These are phyloP conservation scores for Odontophorus gujanensis DNA, from an alignment of 2,113 vertebrate species.

Conservation along the genomic window DNA sequence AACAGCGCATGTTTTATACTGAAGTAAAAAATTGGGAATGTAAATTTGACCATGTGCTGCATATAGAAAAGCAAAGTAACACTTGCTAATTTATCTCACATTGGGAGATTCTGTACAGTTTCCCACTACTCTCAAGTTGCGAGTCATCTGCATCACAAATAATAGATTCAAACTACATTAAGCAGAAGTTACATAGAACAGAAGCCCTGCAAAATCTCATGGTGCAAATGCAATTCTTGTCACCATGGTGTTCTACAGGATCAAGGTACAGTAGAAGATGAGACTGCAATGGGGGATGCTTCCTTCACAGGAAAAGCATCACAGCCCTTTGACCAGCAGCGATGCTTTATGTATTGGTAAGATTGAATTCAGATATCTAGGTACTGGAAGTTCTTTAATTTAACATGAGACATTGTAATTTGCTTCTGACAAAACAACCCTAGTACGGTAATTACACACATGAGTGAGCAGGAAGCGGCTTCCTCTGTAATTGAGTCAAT, in stretches of 20 bases:
- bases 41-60: constrained; percentile 39
- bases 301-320: neutral
- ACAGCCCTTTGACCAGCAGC: neutral
- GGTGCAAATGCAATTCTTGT: constrained; percentile 27
- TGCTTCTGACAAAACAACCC: constrained; percentile 44
- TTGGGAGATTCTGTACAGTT: constrained; percentile 42
- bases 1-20: neutral
- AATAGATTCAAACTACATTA: neutral
- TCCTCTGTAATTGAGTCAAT: constrained; percentile 8
- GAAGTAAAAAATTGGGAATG: constrained; percentile 17
- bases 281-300: neutral
- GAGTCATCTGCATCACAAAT: constrained; percentile 27
- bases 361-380: constrained; percentile 55
- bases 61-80: constrained; percentile 25
- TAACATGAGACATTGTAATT: constrained; percentile 44
- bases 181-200: neutral
- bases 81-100: constrained; percentile 61
- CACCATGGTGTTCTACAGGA: neutral
- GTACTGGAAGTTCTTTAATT: constrained; percentile 33
- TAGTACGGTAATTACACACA: constrained; percentile 23
- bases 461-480: neutral
- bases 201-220: constrained; percentile 13
- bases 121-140: constrained; percentile 26
- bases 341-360: neutral
- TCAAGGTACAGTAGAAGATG: neutral